Evolutionary conservation across 2,888 invertebrate genomes (phyloP).

Genomic region (Gymnoscelis rufifasciata): DNA sequence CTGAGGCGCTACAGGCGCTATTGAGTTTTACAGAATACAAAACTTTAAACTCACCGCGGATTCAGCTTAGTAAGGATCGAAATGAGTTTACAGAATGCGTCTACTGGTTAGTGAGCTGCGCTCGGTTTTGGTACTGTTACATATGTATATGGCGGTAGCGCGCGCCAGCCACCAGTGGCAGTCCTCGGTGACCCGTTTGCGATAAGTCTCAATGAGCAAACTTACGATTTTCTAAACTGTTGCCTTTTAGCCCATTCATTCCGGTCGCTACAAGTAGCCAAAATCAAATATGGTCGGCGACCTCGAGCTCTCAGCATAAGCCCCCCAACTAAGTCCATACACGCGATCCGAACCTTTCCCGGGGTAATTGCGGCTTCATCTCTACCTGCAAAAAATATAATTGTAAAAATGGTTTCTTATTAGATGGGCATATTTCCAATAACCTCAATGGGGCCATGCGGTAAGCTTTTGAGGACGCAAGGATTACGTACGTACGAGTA

Average conservation of each 20-base stretch:
- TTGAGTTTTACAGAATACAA: too few relatives aligned
- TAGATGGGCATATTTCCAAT: slow-evolving; percentile 20
- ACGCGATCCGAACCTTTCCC: slow-evolving; percentile 56
- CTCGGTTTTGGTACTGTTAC: too few relatives aligned
- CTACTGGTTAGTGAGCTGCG: too few relatives aligned
- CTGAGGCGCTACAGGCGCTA: too few relatives aligned
- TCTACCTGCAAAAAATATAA: slow-evolving; percentile 47
- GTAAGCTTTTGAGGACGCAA: slow-evolving; percentile 14
- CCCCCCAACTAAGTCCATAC: slow-evolving; percentile 61
- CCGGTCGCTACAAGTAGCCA: slow-evolving; percentile 50
- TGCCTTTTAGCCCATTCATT: slow-evolving; percentile 39
- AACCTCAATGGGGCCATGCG: slow-evolving; percentile 15
- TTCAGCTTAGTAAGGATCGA: too few relatives aligned
- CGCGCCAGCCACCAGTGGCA: too few relatives aligned
- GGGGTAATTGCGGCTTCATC: slow-evolving; percentile 56
- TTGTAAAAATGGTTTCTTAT: slow-evolving; percentile 20
- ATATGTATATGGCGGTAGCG: too few relatives aligned
- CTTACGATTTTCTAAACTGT: slow-evolving; percentile 51
- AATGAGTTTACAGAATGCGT: too few relatives aligned
- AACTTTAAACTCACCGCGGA: too few relatives aligned
- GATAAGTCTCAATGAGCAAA: too few relatives aligned
- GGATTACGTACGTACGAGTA: slow-evolving; percentile 15
- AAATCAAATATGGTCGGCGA: slow-evolving; percentile 62
- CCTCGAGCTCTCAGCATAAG: slow-evolving; percentile 63
- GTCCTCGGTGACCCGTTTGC: too few relatives aligned